phyloP scores from a whole-genome alignment of 1,140 invertebrate species.

The Orchesella cincta region DNA sequence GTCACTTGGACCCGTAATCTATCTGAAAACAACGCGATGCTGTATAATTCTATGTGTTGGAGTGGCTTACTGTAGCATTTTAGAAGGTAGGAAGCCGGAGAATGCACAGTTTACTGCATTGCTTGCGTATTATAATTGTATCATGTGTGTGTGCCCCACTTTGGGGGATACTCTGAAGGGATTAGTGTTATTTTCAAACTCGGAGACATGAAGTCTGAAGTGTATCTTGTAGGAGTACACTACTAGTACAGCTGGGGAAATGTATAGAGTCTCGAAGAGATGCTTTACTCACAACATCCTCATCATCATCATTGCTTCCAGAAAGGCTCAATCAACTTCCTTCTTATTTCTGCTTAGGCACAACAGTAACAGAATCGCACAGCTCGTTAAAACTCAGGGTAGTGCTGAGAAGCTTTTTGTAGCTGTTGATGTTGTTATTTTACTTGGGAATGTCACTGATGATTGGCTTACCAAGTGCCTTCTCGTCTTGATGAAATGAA shows the following conservation, averaged over 20 bases:
- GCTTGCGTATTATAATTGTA: not conserved
- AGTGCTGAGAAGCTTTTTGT: not conserved
- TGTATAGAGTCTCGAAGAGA: not conserved
- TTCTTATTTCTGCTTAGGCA: not conserved
- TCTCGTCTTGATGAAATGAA: not conserved
- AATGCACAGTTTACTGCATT: not conserved
- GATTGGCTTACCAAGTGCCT: not conserved
- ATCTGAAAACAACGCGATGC: not conserved
- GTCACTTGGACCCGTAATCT: not conserved
- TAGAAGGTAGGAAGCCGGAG: not conserved
- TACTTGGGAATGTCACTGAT: not conserved
- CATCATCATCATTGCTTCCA: not conserved
- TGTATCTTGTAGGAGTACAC: not conserved
- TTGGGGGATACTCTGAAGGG: slow-evolving; percentile 6
- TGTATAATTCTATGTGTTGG: not conserved
- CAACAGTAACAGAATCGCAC: not conserved
- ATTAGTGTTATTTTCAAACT: slow-evolving; percentile 7
- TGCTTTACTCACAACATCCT: not conserved
- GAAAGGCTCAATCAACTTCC: not conserved
- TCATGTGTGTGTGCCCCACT: not conserved
- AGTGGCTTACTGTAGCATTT: not conserved
- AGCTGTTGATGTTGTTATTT: not conserved
- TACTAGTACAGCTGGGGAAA: not conserved
- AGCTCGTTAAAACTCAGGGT: not conserved
- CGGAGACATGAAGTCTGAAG: not conserved